phyloP scores from a whole-genome alignment of 2,888 invertebrate genomes.

The Falcaria lacertinaria region DNA sequence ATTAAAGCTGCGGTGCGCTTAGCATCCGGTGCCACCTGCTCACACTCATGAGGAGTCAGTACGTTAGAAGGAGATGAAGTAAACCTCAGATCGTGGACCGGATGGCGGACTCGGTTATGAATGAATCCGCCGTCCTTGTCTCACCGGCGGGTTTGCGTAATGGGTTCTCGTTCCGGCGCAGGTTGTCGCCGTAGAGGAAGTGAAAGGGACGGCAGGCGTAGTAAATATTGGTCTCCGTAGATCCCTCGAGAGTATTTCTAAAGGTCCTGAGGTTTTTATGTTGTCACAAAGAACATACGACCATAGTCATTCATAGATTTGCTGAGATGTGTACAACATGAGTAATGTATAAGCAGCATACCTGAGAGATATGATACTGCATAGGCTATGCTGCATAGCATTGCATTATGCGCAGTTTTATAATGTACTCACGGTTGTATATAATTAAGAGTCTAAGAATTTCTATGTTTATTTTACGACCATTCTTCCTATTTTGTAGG shows the following conservation, averaged over 20 bases:
- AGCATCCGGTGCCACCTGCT: slow-evolving; percentile 77
- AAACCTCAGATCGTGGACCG: slow-evolving; percentile 72
- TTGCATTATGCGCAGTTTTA: neutral
- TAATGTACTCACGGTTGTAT: neutral
- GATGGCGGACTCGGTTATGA: slow-evolving; percentile 78
- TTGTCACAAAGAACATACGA: slow-evolving; percentile 54
- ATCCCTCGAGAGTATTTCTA: slow-evolving; percentile 61
- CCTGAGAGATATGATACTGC: neutral
- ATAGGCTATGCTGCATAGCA: neutral
- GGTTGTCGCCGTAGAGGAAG: slow-evolving; percentile 77
- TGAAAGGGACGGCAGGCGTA: slow-evolving; percentile 78
- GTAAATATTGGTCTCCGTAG: slow-evolving; percentile 74
- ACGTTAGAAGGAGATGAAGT: slow-evolving; percentile 76
- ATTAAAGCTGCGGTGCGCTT: slow-evolving; percentile 56
- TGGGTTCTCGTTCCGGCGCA: slow-evolving; percentile 57
- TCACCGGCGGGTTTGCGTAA: slow-evolving; percentile 35
- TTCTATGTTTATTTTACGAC: no score
- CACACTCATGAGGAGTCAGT: slow-evolving; percentile 64
- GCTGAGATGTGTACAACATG: slow-evolving; percentile 8
- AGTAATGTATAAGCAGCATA: neutral
- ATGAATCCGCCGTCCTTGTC: slow-evolving; percentile 72
- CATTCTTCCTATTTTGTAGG: no score
- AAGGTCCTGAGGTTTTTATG: slow-evolving; percentile 64
- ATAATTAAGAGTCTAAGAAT: neutral
- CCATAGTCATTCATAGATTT: slow-evolving; percentile 64